Base-by-base conservation (phyloP, 2,113 vertebrate genomes). In the Myxocyprinus asiaticus region DNA sequence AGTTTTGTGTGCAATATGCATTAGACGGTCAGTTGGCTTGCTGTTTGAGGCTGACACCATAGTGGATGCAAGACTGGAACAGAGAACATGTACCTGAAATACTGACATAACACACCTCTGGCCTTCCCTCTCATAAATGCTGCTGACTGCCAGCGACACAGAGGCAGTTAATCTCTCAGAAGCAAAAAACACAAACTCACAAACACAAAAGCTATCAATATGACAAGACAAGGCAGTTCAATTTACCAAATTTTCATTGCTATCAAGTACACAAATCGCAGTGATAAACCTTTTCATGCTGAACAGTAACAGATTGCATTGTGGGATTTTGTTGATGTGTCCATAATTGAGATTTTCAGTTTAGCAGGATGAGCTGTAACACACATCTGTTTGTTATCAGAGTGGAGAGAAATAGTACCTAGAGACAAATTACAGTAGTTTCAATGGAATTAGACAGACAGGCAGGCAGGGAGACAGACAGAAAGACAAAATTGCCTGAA, bases 161-260 rank as follows among this genome's bases (percentile, higher is more conserved):
- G 71, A 76, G 88, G 87, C 86, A 91, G 92, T 92, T 92, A 86
- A 91, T 92, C 91, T 90, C 78, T 77, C 85, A 80, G 72, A 77
- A 85, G 85, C 81, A 83, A 70, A 58, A 72, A 62, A 78, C 84
- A 78, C 84, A 81, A 88, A 78, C 63, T 67, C 82, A 80, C 86
- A 78, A 87, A 84, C 82, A 89, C 85, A 90, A 89, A 90, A 88
- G 90, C 88, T 87, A 89, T 90, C 83, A 84, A 82, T 89, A 90
- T 88, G 91, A 91, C 88, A 90, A 83, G 86, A 89, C 81, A 84
- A 86, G 7, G 65, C 86, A 66, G 81, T 78, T 81, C 80, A 89
- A 89, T 86, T 87, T 89, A 84, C 76, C 64, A 50, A 80, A 78
- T 88, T 90, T 86, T 82, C 82, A 85, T 74, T 72, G 81, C 77